A percentile compares a stretch with the other conserved stretches of the same genome.
Evolutionary conservation across 2,797 vertebrate species (phyloP).

Genomic region (Pangasius macronema): DNA sequence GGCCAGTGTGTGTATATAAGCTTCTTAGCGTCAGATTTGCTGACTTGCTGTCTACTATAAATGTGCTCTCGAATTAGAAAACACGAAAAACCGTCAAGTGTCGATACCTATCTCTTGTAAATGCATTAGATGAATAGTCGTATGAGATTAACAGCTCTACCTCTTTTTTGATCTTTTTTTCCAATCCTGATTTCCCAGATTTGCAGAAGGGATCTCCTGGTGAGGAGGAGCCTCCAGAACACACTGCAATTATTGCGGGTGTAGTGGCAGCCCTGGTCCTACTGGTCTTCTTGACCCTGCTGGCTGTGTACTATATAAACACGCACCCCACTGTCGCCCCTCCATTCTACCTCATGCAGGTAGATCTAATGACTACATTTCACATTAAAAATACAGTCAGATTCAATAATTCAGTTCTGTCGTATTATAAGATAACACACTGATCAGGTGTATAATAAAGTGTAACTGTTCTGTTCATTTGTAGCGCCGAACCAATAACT

Average conservation of each 20-base stretch:
- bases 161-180: not conserved
- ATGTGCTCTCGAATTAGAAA: too few relatives aligned
- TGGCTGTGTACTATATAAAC: constrained; percentile 91
- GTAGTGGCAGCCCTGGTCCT: constrained; percentile 84
- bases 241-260: constrained; percentile 86
- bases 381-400: not conserved
- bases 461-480: constrained; percentile 37
- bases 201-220: constrained; percentile 64
- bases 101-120: too few relatives aligned
- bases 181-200: constrained; percentile 49
- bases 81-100: too few relatives aligned
- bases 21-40: constrained; percentile 5
- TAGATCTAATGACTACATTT: constrained; percentile 46
- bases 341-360: constrained; percentile 87
- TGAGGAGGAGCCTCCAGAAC: constrained; percentile 70
- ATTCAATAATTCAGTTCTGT: not conserved
- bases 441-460: not conserved
- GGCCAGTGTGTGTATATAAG: not conserved
- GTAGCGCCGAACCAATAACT: constrained; percentile 86
- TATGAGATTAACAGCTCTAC: not conserved
- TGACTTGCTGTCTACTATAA: not conserved
- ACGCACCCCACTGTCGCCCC: constrained; percentile 85
- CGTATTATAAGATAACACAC: not conserved
- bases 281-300: constrained; percentile 80
- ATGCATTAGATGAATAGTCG: too few relatives aligned